Evolutionary conservation across 2,888 invertebrate genomes (phyloP).

Genomic region (Drosophila atripex): DNA sequence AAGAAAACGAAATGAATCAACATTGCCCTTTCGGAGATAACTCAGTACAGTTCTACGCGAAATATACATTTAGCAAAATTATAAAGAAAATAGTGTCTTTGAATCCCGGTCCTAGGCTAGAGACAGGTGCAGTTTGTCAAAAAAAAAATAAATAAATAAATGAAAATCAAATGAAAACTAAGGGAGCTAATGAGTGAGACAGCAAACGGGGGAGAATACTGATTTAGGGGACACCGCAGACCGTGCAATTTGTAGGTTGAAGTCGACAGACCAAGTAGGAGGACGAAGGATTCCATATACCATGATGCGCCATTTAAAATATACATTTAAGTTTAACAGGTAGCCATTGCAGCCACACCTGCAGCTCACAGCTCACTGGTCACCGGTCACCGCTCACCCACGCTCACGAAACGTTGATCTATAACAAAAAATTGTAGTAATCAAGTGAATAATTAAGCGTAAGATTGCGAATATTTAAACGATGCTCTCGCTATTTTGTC

Average conservation of each 20-base stretch:
- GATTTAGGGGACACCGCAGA: constrained; percentile 56
- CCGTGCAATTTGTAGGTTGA: constrained; percentile 76
- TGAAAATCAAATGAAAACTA: neutral
- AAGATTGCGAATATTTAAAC: constrained; percentile 35
- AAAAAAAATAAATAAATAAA: neutral
- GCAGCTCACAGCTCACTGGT: constrained; percentile 37
- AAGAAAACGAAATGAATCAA: constrained; percentile 22
- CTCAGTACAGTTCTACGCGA: constrained; percentile 45
- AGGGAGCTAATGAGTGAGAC: constrained; percentile 45
- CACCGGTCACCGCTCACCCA: too few relatives aligned
- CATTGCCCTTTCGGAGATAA: constrained; percentile 43
- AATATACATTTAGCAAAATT: constrained; percentile 67
- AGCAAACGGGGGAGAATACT: constrained; percentile 19
- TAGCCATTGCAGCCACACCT: constrained; percentile 35
- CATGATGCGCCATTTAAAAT: constrained; percentile 75
- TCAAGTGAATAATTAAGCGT: constrained; percentile 41
- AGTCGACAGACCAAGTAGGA: constrained; percentile 51
- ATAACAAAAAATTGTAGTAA: constrained; percentile 55
- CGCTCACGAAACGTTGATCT: constrained; percentile 61
- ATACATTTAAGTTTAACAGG: constrained; percentile 65
- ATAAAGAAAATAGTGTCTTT: constrained; percentile 35
- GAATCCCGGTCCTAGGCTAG: constrained; percentile 28
- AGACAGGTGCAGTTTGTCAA: constrained; percentile 30
- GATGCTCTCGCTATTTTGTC: constrained; percentile 76
- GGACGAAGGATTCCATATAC: constrained; percentile 40